Conservation (phyloP, 2,888 invertebrate species). For the Rugalucina vietnamica region DNA sequence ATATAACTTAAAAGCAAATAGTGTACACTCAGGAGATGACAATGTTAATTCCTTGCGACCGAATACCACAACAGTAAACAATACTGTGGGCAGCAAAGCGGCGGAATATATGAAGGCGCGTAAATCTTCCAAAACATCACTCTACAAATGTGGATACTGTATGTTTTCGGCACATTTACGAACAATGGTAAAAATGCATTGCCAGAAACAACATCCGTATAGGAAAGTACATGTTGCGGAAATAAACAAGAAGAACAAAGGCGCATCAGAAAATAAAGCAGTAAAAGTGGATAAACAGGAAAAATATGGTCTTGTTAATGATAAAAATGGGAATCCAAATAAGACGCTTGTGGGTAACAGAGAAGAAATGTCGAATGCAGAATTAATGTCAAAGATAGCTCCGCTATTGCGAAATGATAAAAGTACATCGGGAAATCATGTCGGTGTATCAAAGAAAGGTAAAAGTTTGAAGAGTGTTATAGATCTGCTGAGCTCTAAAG, state of each 20-base stretch:
- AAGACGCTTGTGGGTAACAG: too few species aligned
- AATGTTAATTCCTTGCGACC: too few species aligned
- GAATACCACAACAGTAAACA: too few species aligned
- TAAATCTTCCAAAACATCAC: constrained; percentile 2
- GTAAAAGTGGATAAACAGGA: too few species aligned
- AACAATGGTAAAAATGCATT: constrained; percentile 61
- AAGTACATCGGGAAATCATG: background rate
- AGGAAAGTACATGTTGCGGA: constrained; percentile 35
- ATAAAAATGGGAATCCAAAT: too few species aligned
- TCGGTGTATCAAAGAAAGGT: background rate
- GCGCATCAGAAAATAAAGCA: too few species aligned
- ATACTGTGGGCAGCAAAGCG: background rate
- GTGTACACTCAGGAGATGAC: too few species aligned
- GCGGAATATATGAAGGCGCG: background rate
- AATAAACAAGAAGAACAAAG: too few species aligned
- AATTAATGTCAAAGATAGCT: background rate
- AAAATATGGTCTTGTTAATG: too few species aligned
- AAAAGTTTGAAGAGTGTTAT: background rate
- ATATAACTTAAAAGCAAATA: too few species aligned
- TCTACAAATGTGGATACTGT: constrained; percentile 57
- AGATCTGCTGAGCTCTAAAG: background rate
- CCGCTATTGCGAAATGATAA: background rate
- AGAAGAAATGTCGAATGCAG: too few species aligned
- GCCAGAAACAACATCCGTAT: constrained; percentile 48
- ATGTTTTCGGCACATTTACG: constrained; percentile 52